Percentiles rank a stretch among this genome's conserved stretches.
Evolutionary conservation across 1,140 invertebrate genomes (phyloP).

Genomic region (Medauroidea extradentata): DNA sequence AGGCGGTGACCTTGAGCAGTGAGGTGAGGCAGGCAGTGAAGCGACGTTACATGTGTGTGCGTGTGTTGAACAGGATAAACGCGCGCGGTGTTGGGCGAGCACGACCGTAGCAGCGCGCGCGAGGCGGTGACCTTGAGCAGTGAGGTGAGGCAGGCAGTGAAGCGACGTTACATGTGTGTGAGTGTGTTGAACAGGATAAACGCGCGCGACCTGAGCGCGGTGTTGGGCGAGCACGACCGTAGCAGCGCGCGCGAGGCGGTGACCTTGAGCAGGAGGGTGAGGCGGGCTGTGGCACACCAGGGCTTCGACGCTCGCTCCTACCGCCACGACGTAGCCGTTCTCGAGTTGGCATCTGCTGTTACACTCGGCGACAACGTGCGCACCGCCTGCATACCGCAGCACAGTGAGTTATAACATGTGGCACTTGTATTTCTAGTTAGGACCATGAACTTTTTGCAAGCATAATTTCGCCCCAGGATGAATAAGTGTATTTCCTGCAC

Average conservation of each 20-base stretch:
- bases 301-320: conserved; percentile 64
- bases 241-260: conserved; percentile 54
- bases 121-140: conserved; percentile 53
- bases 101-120: conserved; percentile 58
- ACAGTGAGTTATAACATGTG: conserved; percentile 49
- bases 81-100: conserved; percentile 61
- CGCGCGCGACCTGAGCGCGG: conserved; percentile 54
- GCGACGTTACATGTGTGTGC: too few species aligned
- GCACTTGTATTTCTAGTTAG: too few species aligned
- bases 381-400: conserved; percentile 66
- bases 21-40: conserved; percentile 53
- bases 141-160: conserved; percentile 53
- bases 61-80: too few species aligned
- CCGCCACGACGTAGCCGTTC: conserved; percentile 77
- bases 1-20: conserved; percentile 51
- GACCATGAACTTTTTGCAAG: too few species aligned
- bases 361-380: conserved; percentile 51
- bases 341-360: conserved; percentile 57
- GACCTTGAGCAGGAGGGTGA: conserved; percentile 48
- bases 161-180: too few species aligned
- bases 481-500: too few species aligned
- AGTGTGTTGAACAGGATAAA: too few species aligned
- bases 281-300: conserved; percentile 58
- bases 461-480: too few species aligned
- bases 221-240: conserved; percentile 69